Percentiles rank a stretch among this genome's conserved stretches.
These are phyloP conservation scores for Philopotamus ludificatus DNA, from an alignment of 1,140 invertebrate genomes.

Conservation along the genomic window DNA sequence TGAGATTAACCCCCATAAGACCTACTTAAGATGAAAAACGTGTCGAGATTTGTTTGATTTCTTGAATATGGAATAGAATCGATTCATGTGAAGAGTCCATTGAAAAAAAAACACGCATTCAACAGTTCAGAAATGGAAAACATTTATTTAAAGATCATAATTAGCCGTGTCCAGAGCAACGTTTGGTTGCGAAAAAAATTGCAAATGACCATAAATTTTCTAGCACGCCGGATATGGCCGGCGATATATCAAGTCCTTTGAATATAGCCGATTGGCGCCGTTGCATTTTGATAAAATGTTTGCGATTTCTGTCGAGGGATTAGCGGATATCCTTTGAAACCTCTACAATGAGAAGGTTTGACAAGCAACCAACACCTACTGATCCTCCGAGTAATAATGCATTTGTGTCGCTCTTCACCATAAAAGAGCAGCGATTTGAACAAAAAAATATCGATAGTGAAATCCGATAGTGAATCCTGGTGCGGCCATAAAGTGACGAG, in stretches of 20 bases:
- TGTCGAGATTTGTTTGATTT: background rate
- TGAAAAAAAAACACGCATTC: background rate
- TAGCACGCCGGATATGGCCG: no score
- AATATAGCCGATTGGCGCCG: no score
- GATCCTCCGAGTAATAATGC: background rate
- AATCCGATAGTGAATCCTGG: conserved; percentile 11
- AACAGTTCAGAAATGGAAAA: background rate
- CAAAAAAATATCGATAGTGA: conserved; percentile 13
- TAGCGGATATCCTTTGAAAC: conserved; percentile 8
- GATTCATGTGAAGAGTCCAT: background rate
- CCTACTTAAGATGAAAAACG: conserved; percentile 13
- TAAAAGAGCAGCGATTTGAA: no score
- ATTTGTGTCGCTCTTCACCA: no score
- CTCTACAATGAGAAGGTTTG: background rate
- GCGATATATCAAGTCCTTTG: no score
- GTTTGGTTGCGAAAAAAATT: no score
- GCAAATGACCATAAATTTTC: no score
- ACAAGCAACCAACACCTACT: conserved; percentile 4
- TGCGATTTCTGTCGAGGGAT: background rate
- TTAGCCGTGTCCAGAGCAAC: no score
- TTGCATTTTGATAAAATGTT: background rate
- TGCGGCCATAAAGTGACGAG: no score
- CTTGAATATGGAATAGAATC: background rate
- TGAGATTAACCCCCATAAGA: conserved; percentile 1
- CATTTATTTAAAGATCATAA: no score